Evolutionary conservation across 2,888 invertebrate genomes (phyloP), one percentile per base, ranked within the genome.

Genomic region (Aphrophora alni): DNA sequence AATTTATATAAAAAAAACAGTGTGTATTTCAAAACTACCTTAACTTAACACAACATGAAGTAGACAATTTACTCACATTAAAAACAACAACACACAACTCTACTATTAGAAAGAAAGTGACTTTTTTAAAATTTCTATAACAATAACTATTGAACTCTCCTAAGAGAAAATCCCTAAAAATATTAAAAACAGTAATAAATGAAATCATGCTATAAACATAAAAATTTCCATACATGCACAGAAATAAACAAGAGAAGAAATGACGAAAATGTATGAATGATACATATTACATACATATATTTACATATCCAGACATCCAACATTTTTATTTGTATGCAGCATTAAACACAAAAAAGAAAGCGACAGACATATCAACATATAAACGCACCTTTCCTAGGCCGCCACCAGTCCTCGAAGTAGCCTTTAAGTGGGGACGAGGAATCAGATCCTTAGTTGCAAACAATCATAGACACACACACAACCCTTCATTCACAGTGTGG

Each of bases 351-450:
- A 38, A 78, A 14, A 27, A 33, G 8, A 33, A 33, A 33, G 33
- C 33, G 28, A 33, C 26, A 26, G 76, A 28, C 27, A 71, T 77
- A 44, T 69, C 27, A 73, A 51, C 17, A 59, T 1, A 76, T 76
- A 75, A 89, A 92, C 91, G 92, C 94, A 97, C 97, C 97, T 97
- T 97, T 97, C 89, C 97, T 93, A 89, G 97, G 97, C 92, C 96
- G 94, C 96, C 96, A 97, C 97, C 97, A 97, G 92, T 97, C 96
- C 95, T 97, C 97, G 95, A 95, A 96, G 94, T 96, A 97, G 93
- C 96, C 96, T 97, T 88, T 86, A 84, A 86, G 95, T 95, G 95
- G 95, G 92, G 96, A 95, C 93, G 89, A 89, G 89, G 90, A 90
- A 90, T 91, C 91, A 90, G 92, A 91, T 91, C 92, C 92, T 92